Evolutionary conservation across 2,888 invertebrate species (phyloP).

Genomic region (Cosmia trapezina): DNA sequence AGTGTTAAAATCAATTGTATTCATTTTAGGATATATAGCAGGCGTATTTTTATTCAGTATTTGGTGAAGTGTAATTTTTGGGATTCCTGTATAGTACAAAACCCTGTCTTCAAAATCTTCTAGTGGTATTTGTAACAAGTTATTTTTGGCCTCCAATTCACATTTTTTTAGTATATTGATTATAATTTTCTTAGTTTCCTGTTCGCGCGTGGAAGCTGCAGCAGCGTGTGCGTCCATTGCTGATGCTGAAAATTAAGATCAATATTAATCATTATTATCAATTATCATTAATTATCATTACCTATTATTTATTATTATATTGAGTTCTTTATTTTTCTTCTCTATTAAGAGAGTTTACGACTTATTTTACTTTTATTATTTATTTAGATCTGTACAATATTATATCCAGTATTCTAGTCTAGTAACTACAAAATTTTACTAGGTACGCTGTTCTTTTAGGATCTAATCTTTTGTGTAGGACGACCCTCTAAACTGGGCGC

Average conservation of each 20-base stretch:
- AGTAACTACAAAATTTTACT: not conserved
- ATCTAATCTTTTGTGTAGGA: not conserved
- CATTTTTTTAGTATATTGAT: slow-evolving; percentile 66
- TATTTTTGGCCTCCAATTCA: slow-evolving; percentile 63
- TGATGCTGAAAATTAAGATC: slow-evolving; percentile 37
- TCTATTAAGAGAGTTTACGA: too few relatives aligned
- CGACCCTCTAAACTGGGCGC: too few relatives aligned
- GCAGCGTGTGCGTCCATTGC: slow-evolving; percentile 18
- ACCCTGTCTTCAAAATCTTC: slow-evolving; percentile 66
- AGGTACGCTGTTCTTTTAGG: not conserved
- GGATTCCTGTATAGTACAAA: slow-evolving; percentile 67
- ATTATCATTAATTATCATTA: too few relatives aligned
- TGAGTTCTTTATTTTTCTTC: too few relatives aligned
- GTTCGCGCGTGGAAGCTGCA: too few relatives aligned
- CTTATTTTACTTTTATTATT: too few relatives aligned
- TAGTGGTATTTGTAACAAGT: slow-evolving; percentile 63
- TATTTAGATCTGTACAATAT: slow-evolving; percentile 16
- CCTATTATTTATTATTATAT: too few relatives aligned
- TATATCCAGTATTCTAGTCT: not conserved
- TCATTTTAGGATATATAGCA: slow-evolving; percentile 18
- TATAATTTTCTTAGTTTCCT: slow-evolving; percentile 34
- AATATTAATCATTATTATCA: too few relatives aligned
- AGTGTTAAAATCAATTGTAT: slow-evolving; percentile 56
- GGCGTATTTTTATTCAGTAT: slow-evolving; percentile 29
- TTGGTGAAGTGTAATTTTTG: slow-evolving; percentile 45